These are phyloP conservation scores for Perca fluviatilis DNA, from an alignment of 2,113 vertebrate species.

Conservation along the genomic window DNA sequence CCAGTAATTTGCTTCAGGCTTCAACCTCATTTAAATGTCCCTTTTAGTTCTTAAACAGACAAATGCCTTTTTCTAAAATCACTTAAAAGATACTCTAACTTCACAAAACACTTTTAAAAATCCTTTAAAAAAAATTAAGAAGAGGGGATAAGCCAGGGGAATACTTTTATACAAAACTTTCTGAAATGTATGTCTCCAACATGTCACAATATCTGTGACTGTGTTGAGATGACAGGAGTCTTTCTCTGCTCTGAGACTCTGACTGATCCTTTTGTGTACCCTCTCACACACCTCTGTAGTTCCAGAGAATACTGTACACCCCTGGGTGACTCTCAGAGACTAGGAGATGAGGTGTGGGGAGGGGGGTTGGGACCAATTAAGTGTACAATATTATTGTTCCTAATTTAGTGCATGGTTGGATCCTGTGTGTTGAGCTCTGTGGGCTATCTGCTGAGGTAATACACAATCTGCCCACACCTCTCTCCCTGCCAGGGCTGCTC, in stretches of 20 bases:
- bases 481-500: constrained; percentile 92
- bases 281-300: constrained; percentile 61
- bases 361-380: constrained; percentile 89
- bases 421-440: constrained; percentile 95
- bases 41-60: neutral
- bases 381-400: constrained; percentile 94
- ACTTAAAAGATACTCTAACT: neutral
- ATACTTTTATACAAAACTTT: neutral
- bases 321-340: constrained; percentile 73
- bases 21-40: constrained; percentile 11
- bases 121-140: neutral
- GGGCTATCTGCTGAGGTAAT: constrained; percentile 95
- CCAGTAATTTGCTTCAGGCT: neutral
- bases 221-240: constrained; percentile 24
- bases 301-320: constrained; percentile 74
- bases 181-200: neutral
- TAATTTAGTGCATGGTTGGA: constrained; percentile 99
- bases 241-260: constrained; percentile 31
- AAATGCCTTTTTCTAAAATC: neutral
- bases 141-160: too few relatives aligned
- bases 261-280: constrained; percentile 54
- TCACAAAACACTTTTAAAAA: neutral
- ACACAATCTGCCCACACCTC: constrained; percentile 97
- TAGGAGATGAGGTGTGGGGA: constrained; percentile 11
- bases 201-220: constrained; percentile 3